Percentiles rank a stretch among this genome's conserved stretches.
phyloP scores from a whole-genome alignment of 1,140 invertebrate species.

The Diorhabda sublineata region DNA sequence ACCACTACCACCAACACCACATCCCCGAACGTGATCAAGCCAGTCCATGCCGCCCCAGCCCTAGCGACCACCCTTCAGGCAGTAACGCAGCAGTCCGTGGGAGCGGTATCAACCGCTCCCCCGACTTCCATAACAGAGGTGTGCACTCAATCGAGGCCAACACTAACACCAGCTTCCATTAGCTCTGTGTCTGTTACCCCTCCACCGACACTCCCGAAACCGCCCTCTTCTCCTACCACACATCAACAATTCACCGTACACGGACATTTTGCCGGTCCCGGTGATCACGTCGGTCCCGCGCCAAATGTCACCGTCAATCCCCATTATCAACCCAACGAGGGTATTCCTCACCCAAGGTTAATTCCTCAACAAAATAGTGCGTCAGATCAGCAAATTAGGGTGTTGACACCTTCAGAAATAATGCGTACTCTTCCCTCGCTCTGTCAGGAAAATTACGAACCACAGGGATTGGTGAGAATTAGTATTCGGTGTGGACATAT shows the following conservation, averaged over 20 bases:
- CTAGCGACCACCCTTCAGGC: slow-evolving; percentile 28
- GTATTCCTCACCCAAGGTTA: slow-evolving; percentile 20
- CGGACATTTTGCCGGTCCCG: slow-evolving; percentile 44
- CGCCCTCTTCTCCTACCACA: slow-evolving; percentile 35
- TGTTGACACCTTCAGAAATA: slow-evolving; percentile 80
- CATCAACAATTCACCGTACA: slow-evolving; percentile 46
- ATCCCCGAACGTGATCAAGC: slow-evolving; percentile 27
- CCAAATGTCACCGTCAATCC: slow-evolving; percentile 60
- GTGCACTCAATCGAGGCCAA: slow-evolving; percentile 43
- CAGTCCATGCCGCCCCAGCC: slow-evolving; percentile 29
- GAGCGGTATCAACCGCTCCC: slow-evolving; percentile 23
- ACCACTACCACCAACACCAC: slow-evolving; percentile 6
- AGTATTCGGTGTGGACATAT: slow-evolving; percentile 35
- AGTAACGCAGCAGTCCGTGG: slow-evolving; percentile 21
- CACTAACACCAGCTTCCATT: slow-evolving; percentile 44
- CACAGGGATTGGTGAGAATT: slow-evolving; percentile 58
- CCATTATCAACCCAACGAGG: slow-evolving; percentile 40
- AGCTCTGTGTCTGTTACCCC: slow-evolving; percentile 43
- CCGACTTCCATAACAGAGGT: slow-evolving; percentile 40
- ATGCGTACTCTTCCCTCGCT: slow-evolving; percentile 81
- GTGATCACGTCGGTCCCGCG: slow-evolving; percentile 46
- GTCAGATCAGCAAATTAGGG: slow-evolving; percentile 74
- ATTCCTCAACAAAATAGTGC: slow-evolving; percentile 25
- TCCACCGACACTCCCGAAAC: slow-evolving; percentile 35
- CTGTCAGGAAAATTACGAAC: slow-evolving; percentile 64